phyloP scores from a whole-genome alignment of 2,797 vertebrate genomes.

The Molossus molossus region DNA sequence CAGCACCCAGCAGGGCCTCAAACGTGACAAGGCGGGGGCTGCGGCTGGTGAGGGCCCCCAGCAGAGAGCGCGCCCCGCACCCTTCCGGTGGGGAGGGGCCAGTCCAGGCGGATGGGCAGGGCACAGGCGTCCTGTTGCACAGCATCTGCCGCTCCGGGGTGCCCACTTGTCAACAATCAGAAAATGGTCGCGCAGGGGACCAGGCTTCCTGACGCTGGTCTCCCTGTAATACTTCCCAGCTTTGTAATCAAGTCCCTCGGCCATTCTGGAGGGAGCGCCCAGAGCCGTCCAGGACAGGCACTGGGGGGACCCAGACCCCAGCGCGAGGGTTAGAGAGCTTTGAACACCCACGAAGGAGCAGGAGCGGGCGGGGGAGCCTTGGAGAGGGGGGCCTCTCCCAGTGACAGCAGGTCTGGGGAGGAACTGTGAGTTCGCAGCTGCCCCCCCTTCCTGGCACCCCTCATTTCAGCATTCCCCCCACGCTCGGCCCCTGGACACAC shows the following conservation, averaged over 20 bases:
- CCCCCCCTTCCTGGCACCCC: not conserved
- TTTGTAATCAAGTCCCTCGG: constrained; percentile 20
- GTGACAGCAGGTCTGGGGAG: rapidly evolving
- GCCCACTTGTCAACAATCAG: not conserved
- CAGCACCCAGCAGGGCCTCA: not conserved
- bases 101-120: rapidly evolving
- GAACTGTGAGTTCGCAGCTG: not conserved
- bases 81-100: rapidly evolving
- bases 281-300: not conserved
- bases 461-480: not conserved
- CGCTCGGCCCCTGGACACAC: rapidly evolving
- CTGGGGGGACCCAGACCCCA: not conserved
- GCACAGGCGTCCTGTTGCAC: rapidly evolving
- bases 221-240: constrained; percentile 24
- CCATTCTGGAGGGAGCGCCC: rapidly evolving
- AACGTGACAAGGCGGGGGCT: rapidly evolving
- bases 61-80: rapidly evolving
- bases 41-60: rapidly evolving
- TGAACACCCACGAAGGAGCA: rapidly evolving
- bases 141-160: not conserved
- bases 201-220: not conserved
- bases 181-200: not conserved
- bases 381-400: rapidly evolving
- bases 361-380: rapidly evolving
- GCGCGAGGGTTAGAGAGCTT: rapidly evolving